phyloP scores from a whole-genome alignment of 2,888 invertebrate genomes.

The Cephus sareptanus region DNA sequence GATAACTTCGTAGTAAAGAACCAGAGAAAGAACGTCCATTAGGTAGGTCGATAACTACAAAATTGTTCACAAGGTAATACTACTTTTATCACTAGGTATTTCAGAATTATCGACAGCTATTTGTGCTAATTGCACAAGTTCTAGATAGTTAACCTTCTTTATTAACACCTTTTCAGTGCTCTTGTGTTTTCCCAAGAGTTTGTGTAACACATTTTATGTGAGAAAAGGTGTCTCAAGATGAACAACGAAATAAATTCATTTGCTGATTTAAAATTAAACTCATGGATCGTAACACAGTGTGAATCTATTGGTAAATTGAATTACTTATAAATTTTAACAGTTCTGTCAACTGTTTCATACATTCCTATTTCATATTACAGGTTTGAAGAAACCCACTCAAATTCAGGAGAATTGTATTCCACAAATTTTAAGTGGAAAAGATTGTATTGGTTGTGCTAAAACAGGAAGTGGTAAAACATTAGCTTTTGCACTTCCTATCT shows the following conservation, averaged over 20 bases:
- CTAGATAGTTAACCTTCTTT: background rate
- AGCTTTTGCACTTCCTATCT: slow-evolving; percentile 94
- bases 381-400: slow-evolving; percentile 81
- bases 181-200: background rate
- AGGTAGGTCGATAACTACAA: background rate
- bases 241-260: slow-evolving; percentile 65
- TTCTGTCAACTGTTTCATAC: background rate
- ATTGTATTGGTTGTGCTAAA: slow-evolving; percentile 96
- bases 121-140: background rate
- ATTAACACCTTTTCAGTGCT: background rate
- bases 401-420: slow-evolving; percentile 88
- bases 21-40: background rate
- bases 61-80: background rate
- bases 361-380: slow-evolving; percentile 63
- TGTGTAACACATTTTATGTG: no score
- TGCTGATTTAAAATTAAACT: slow-evolving; percentile 73
- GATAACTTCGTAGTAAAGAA: background rate
- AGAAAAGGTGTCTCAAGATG: slow-evolving; percentile 17
- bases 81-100: background rate
- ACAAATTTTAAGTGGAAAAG: slow-evolving; percentile 79
- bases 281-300: slow-evolving; percentile 81
- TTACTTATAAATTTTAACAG: slow-evolving; percentile 12
- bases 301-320: slow-evolving; percentile 73
- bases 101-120: background rate
- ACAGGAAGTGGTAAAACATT: slow-evolving; percentile 99